These are phyloP conservation scores for Neocrepidodera transversa DNA, from an alignment of 2,888 invertebrate species.

Conservation along the genomic window DNA sequence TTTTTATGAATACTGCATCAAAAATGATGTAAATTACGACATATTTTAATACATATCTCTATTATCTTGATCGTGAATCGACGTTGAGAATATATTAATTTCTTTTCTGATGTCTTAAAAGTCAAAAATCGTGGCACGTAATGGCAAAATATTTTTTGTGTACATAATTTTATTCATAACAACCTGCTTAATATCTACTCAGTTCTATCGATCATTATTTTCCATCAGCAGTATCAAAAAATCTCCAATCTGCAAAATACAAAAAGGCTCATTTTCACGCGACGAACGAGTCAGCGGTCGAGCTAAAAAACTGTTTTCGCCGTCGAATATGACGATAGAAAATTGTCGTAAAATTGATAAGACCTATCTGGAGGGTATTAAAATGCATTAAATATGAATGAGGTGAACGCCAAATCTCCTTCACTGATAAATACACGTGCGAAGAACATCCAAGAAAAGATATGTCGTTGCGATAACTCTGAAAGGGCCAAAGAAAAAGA, in stretches of 20 bases:
- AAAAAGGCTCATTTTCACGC: constrained; percentile 18
- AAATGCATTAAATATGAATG: constrained; percentile 28
- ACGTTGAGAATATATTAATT: no score
- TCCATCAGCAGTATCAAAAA: not conserved
- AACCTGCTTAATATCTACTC: not conserved
- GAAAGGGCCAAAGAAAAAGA: not conserved
- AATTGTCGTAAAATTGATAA: constrained; percentile 26
- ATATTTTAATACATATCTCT: no score
- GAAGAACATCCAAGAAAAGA: not conserved
- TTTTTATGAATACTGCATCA: no score
- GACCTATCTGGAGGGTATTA: constrained; percentile 25
- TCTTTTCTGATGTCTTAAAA: no score
- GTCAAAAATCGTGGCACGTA: no score
- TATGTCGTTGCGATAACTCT: not conserved
- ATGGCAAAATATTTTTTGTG: no score
- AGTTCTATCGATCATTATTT: not conserved
- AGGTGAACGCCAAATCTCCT: constrained; percentile 3
- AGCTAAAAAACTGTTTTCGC: constrained; percentile 11
- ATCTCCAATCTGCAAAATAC: constrained; percentile 1
- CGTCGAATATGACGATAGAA: constrained; percentile 10
- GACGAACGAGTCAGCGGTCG: constrained; percentile 3
- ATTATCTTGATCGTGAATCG: no score
- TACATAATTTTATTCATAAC: not conserved
- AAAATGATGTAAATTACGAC: no score
- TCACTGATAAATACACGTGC: constrained; percentile 11